Evolutionary conservation across 2,797 vertebrate genomes (phyloP).

Genomic region (Acrocephalus scirpaceus): DNA sequence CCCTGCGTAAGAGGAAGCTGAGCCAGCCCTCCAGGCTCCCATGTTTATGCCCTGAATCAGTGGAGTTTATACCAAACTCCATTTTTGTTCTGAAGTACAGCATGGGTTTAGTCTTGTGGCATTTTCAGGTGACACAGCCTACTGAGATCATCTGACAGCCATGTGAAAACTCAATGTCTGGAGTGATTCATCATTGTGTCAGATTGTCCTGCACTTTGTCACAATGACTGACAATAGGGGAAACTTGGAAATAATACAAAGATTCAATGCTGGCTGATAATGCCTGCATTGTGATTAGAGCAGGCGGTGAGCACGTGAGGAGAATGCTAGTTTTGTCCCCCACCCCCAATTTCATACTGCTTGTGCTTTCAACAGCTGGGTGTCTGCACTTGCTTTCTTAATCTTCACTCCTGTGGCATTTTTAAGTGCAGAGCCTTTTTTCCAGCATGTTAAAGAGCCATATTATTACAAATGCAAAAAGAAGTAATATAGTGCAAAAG

Average conservation of each 20-base stretch:
- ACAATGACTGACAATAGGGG: constrained; percentile 88
- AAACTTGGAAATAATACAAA: constrained; percentile 84
- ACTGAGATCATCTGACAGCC: constrained; percentile 86
- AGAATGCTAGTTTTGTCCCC: constrained; percentile 68
- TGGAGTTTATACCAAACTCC: constrained; percentile 53
- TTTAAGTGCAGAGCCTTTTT: constrained; percentile 26
- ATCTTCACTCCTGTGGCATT: constrained; percentile 29
- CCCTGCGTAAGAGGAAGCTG: not conserved
- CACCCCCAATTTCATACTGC: constrained; percentile 66
- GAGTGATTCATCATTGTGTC: constrained; percentile 97
- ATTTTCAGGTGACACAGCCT: constrained; percentile 87
- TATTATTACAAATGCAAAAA: not conserved
- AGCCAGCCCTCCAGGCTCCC: constrained; percentile 8
- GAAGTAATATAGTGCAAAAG: not conserved
- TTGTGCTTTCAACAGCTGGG: constrained; percentile 53
- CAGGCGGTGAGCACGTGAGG: constrained; percentile 64
- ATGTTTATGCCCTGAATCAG: constrained; percentile 40
- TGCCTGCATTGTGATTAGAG: constrained; percentile 85
- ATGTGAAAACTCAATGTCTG: constrained; percentile 89
- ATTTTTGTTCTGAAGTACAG: constrained; percentile 46
- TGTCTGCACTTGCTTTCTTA: not conserved
- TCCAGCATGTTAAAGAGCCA: not conserved
- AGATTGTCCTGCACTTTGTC: constrained; percentile 91
- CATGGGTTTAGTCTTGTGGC: constrained; percentile 67
- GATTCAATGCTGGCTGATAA: constrained; percentile 85